Base-by-base conservation (phyloP, 2,888 invertebrate species). In the Formica aserva region DNA sequence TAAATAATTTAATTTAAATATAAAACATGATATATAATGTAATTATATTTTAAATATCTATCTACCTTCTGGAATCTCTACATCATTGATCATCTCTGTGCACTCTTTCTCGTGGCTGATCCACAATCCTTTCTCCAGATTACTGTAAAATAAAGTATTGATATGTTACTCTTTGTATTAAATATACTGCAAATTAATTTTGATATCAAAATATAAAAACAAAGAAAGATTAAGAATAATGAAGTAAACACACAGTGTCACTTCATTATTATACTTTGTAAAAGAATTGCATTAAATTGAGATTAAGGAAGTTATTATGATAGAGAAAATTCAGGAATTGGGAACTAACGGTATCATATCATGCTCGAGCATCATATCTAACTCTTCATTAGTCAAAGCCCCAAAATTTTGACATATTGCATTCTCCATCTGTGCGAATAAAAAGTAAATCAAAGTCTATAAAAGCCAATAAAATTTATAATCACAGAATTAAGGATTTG, bases 381-480 rank as follows among this genome's bases (percentile, higher is more conserved):
- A n/a, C 18, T 89, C 76, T 11, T 81, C 52, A 18, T 75, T 55
- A 22, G 85, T 77, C 71, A 91, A 26, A 11, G 6, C 66, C 45
- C 91, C 91, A 62, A 91, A 91, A 82, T 85, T 63, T 32, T 71
- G 45, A 35, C 60, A 63, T 55, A 32, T 26, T 45, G 65, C 85
- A 60, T 60, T 60, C 60, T 71, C 81, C 74, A 85, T 82, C 88
- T 88, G n/a, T 8, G 55, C 80, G 6, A 60, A 74, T 18, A 3
- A 67, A 84, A 38, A 72, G 9, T 0, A 18, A 55, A 55, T 48
- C 48, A 32, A 45, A 1, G n/a, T n/a, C 1, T n/a, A 26, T 26
- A 35, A 11, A 66, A 52, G 9, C 13, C 0, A 77, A 15, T 8
- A 38, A 77, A 38, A 3, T 77, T 22, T 18, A 77, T 22, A 35